phyloP scores from a whole-genome alignment of 2,888 invertebrate species.

The Ochropleura leucogaster region DNA sequence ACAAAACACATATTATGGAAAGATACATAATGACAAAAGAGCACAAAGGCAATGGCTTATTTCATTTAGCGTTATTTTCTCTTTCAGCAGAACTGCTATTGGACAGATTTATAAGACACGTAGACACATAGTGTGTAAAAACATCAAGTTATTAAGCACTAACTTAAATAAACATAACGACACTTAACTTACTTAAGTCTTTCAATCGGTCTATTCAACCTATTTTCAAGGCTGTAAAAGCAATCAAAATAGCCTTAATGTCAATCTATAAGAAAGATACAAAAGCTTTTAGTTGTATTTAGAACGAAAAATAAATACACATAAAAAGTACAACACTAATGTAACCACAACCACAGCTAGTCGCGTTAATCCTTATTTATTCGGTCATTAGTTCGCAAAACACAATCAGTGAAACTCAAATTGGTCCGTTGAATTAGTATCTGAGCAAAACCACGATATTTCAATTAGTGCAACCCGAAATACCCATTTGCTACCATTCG shows the following conservation, averaged over 20 bases:
- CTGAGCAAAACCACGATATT: slow-evolving; percentile 32
- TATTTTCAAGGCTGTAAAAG: background rate
- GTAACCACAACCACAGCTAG: background rate
- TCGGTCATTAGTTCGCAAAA: slow-evolving; percentile 18
- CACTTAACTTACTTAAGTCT: no score
- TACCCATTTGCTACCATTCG: slow-evolving; percentile 28
- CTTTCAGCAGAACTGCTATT: no score
- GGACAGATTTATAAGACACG: no score
- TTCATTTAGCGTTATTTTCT: no score
- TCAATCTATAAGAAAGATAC: no score
- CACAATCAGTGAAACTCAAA: slow-evolving; percentile 35
- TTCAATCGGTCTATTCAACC: background rate
- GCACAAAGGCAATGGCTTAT: no score
- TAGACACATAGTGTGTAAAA: no score
- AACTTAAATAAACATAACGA: no score
- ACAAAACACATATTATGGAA: no score
- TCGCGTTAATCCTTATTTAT: slow-evolving; percentile 33
- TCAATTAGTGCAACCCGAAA: slow-evolving; percentile 44
- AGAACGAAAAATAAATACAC: background rate
- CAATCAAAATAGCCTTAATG: background rate
- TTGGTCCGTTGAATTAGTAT: slow-evolving; percentile 26
- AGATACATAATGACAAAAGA: no score
- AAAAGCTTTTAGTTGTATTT: no score
- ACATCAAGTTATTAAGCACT: no score
- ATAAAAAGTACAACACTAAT: background rate